Base-by-base conservation (phyloP, 2,888 invertebrate species). In the Acronicta aceris region DNA sequence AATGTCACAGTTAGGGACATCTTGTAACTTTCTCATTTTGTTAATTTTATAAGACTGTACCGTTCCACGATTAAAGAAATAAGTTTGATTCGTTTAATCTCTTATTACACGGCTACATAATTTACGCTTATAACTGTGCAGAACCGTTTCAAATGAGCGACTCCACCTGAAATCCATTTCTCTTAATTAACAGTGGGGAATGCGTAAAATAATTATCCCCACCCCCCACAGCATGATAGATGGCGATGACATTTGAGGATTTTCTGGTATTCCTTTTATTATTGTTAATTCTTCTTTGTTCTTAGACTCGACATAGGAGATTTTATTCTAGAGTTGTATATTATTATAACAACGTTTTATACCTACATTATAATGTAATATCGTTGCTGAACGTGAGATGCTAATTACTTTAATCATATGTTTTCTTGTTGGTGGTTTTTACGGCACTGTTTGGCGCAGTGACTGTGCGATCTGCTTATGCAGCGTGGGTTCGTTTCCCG, bases 201-300 rank as follows among this genome's bases (percentile, higher is more conserved):
- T 63, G 69, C 53, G 74, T 54, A 49, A 54, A 69, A 65, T 59
- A 74, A 65, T 74, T 74, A 67, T 69, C 50, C 53, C 52, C 17
- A 2, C 38, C 38, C 47, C 54, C 45, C 49, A 21, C 46, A 61
- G 40, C 60, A 41, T 57, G 56, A 65, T 55, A 45, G 36, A 70
- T 42, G 30, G 50, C 45, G 21, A 59, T 70, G 36, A 38, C 13
- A 5, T 48, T 64, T 41, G 40, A 25, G 33, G 42, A 47, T 66
- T 47, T 45, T 43, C 12, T 15, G n/a, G 17, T 46, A 13, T 53
- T 61, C 16, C 38, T 4, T 10, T 33, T n/a, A 17, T 36, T 51
- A 33, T n/a, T 42, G 25, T 36, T 38, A n/a, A 49, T 55, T 52
- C 4, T 12, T 25, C 41, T 41, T 36, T 36, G 5, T 33, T 52